Evolutionary conservation across 2,888 invertebrate species (phyloP).

Genomic region (Timema podura): DNA sequence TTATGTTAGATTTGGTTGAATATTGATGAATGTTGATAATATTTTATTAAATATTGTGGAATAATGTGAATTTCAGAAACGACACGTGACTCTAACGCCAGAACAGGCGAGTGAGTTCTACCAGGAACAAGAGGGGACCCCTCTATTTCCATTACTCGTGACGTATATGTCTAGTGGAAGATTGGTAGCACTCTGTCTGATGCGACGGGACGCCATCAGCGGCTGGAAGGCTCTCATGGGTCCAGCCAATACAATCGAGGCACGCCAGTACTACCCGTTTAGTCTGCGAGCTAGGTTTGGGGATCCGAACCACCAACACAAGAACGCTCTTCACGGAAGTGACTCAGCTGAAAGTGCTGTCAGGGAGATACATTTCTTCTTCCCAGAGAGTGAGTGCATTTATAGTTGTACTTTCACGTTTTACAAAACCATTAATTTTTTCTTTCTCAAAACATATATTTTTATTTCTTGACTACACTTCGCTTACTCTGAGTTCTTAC

Average conservation of each 20-base stretch:
- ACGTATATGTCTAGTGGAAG: conserved; percentile 76
- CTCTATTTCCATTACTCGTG: conserved; percentile 72
- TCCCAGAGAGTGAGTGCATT: conserved; percentile 65
- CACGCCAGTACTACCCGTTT: conserved; percentile 53
- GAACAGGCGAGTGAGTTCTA: conserved; percentile 87
- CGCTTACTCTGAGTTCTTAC: too few relatives aligned
- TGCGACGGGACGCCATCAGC: conserved; percentile 63
- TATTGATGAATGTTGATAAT: not conserved
- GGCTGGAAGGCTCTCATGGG: conserved; percentile 72
- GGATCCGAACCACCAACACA: conserved; percentile 54
- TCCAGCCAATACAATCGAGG: conserved; percentile 49
- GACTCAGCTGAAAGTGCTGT: conserved; percentile 60
- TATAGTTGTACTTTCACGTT: not conserved
- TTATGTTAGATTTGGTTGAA: not conserved
- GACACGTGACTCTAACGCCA: conserved; percentile 67
- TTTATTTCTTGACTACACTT: not conserved
- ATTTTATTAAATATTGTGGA: conserved; percentile 26
- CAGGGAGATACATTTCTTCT: conserved; percentile 83
- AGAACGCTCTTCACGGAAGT: conserved; percentile 79
- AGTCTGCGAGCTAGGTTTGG: conserved; percentile 71
- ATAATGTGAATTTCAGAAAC: conserved; percentile 47
- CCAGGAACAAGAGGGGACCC: conserved; percentile 65
- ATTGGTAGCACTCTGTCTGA: conserved; percentile 65
- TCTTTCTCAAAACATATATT: not conserved
- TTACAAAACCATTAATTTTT: not conserved